phyloP scores from a whole-genome alignment of 2,113 vertebrate genomes.

The Acanthisitta chloris region DNA sequence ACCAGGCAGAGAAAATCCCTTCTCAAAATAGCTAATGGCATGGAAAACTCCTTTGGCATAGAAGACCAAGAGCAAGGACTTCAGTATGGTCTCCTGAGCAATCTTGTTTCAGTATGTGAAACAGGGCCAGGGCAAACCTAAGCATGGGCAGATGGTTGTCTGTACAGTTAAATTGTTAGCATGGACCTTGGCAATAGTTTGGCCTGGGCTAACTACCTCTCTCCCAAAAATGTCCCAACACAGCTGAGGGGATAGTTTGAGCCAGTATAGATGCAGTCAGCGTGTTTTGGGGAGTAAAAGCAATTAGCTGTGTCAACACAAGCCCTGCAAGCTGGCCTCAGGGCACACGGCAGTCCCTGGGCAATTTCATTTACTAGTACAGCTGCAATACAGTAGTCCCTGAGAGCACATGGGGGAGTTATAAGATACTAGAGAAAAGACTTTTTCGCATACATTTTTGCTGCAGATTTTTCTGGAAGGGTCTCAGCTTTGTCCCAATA shows the following conservation, averaged over 20 bases:
- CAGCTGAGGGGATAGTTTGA: conserved; percentile 30
- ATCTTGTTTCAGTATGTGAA: conserved; percentile 9
- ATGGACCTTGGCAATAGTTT: conserved; percentile 28
- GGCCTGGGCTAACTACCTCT: conserved; percentile 1
- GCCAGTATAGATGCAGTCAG: conserved; percentile 55
- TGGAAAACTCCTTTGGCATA: conserved; percentile 24
- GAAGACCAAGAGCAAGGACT: background rate
- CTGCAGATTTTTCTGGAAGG: conserved; percentile 35
- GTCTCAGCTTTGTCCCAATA: background rate
- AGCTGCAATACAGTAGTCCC: conserved; percentile 69
- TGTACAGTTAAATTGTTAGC: background rate
- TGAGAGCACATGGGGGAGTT: conserved; percentile 47
- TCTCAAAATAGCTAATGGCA: conserved; percentile 34
- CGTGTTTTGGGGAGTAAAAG: conserved; percentile 42
- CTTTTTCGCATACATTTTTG: conserved; percentile 39
- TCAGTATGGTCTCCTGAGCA: conserved; percentile 13
- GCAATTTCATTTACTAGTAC: conserved; percentile 36
- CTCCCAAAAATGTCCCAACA: conserved; percentile 19
- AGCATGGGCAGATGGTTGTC: background rate
- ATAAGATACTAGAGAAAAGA: conserved; percentile 37
- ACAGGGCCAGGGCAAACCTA: conserved; percentile 26
- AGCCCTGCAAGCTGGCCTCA: background rate
- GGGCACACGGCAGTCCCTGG: conserved; percentile 35
- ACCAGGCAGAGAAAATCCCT: conserved; percentile 27
- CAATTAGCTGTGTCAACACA: conserved; percentile 62